Conservation (phyloP, 1,140 invertebrate species). For the Elysia chlorotica region DNA sequence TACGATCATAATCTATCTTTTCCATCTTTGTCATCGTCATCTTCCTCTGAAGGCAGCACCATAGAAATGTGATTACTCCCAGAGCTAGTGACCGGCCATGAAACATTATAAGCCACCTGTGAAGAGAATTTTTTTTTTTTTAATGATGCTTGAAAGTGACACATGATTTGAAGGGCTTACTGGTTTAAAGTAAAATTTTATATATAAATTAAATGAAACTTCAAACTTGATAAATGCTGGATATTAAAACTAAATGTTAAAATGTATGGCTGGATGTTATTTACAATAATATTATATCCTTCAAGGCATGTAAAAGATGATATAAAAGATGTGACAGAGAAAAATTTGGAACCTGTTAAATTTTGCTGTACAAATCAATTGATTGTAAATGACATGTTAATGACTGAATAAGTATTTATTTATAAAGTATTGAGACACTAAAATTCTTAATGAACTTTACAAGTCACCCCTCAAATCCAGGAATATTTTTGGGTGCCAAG, state of each 20-base stretch:
- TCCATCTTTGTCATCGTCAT: conserved; percentile 16
- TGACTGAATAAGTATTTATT: too few species aligned
- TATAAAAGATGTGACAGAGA: too few species aligned
- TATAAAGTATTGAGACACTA: too few species aligned
- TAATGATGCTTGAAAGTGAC: not conserved
- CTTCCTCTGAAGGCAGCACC: conserved; percentile 19
- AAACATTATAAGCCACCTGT: conserved; percentile 15
- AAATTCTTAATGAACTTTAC: too few species aligned
- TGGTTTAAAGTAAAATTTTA: not conserved
- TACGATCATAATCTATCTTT: conserved; percentile 20
- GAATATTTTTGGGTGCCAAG: too few species aligned
- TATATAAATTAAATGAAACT: not conserved
- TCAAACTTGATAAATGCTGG: too few species aligned
- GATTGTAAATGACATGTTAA: not conserved
- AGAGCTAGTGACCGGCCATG: conserved; percentile 9
- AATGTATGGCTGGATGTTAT: too few species aligned
- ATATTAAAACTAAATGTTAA: too few species aligned
- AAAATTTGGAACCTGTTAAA: too few species aligned
- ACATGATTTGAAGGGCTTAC: not conserved
- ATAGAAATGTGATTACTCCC: conserved; percentile 4
- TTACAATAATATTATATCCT: not conserved
- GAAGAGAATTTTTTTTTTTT: not conserved
- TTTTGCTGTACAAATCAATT: too few species aligned
- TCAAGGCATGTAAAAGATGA: too few species aligned
- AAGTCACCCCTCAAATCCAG: too few species aligned